Conservation (phyloP, 2,888 invertebrate genomes). For the Ornithoptera alexandrae region DNA sequence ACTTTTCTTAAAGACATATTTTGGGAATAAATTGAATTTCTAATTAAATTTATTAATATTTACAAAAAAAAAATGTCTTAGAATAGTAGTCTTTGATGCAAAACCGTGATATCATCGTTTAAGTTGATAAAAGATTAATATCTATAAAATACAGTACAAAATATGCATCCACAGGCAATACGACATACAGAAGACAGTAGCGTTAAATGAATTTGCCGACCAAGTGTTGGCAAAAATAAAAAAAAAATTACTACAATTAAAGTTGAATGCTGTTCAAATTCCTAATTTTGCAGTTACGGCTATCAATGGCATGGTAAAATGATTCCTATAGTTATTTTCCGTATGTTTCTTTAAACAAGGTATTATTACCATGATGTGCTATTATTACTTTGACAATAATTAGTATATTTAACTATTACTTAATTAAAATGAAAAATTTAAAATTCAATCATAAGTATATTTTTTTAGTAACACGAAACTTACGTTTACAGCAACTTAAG, state of each 20-base stretch:
- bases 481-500: constrained; percentile 42
- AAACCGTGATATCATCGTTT: too few relatives aligned
- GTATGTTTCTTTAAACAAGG: too few relatives aligned
- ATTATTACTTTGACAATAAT: too few relatives aligned
- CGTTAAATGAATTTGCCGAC: constrained; percentile 50
- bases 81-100: too few relatives aligned
- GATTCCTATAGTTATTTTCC: background rate
- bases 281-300: constrained; percentile 36
- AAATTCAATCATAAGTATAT: too few relatives aligned
- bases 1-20: too few relatives aligned
- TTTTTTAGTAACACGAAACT: background rate
- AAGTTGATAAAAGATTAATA: background rate
- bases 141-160: background rate
- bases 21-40: too few relatives aligned
- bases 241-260: constrained; percentile 39
- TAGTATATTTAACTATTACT: too few relatives aligned
- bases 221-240: constrained; percentile 42
- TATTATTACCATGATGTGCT: too few relatives aligned
- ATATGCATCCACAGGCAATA: constrained; percentile 47
- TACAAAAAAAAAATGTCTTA: too few relatives aligned
- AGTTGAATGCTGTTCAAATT: constrained; percentile 34
- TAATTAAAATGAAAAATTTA: too few relatives aligned
- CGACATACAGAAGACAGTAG: constrained; percentile 48
- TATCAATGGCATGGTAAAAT: constrained; percentile 35
- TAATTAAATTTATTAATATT: too few relatives aligned